Evolutionary conservation across 2,113 vertebrate species (phyloP).

Genomic region (Microcebus jonahi): DNA sequence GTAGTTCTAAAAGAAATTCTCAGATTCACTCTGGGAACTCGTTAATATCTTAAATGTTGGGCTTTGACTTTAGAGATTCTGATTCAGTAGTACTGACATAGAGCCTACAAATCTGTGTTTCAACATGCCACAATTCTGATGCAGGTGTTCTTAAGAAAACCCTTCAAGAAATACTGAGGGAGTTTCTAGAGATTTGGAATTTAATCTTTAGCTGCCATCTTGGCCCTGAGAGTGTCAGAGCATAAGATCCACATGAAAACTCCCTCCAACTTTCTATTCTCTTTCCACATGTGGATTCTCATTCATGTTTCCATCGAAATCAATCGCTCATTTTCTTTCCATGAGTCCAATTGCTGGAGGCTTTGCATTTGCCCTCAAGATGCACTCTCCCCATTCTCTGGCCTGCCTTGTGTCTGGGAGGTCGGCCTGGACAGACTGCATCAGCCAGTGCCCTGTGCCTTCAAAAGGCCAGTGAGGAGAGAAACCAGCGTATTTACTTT

Average conservation of each 20-base stretch:
- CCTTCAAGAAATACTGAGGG: not conserved
- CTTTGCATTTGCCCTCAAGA: not conserved
- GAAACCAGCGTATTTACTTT: not conserved
- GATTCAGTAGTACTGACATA: not conserved
- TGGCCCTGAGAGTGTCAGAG: not conserved
- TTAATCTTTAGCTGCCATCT: not conserved
- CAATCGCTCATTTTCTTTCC: not conserved
- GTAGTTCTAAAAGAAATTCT: not conserved
- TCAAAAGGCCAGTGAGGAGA: not conserved
- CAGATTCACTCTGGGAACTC: not conserved
- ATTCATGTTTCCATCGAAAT: not conserved
- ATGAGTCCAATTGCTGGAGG: not conserved
- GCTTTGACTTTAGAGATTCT: not conserved
- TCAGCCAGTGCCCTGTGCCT: not conserved
- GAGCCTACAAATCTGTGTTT: not conserved
- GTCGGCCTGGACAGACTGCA: not conserved
- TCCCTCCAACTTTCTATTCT: not conserved
- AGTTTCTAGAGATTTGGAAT: not conserved
- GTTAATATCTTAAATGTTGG: not conserved
- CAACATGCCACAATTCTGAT: not conserved
- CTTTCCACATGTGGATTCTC: not conserved
- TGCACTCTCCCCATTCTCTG: not conserved
- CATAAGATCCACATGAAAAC: not conserved
- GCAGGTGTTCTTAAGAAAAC: not conserved
- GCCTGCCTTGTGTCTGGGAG: not conserved